Evolutionary conservation across 2,888 invertebrate species (phyloP), one percentile per base, ranked within the genome.

Genomic region (Buathra laborator): DNA sequence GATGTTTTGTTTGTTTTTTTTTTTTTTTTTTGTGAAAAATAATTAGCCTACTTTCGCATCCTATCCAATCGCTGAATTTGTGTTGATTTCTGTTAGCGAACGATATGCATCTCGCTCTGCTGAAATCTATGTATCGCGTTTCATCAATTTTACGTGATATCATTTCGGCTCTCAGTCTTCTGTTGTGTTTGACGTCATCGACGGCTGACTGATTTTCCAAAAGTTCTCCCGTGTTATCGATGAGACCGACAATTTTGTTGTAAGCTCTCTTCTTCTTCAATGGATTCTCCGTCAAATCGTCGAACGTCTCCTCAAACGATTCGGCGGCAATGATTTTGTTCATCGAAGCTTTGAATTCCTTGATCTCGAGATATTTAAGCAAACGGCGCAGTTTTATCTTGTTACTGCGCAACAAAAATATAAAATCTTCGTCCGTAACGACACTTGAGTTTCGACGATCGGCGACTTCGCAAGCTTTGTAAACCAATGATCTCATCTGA

Each of bases 391-490:
- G 94, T 93, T 97, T 97, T 4, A 96, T 94, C 87, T 96, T 96
- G 93, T 98, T 97, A 90, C 97, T 97, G 44, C 98, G 95, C 95
- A 99, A 95, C 9, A 98, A 93, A 93, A 97, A 98, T 75, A 98
- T 95, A 43, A 98, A 95, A 89, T 98, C 97, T 83, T 96, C 96
- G 68, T 96, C 95, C 3, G 95, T 95, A 56, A 94, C 92, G 1
- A 92, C 90, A 5, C 87, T 87, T 0, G 87, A 87, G 29, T 93
- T 93, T 86, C 97, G 95, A 81, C 95, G 94, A 81, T 95, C 95
- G 0, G 97, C 96, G 59, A 96, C 95, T 88, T 97, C 96, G 14
- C 95, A 94, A 0, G 97, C 97, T 93, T 97, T 97, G 88, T 96
- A 95, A n/a, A 98, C 94, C 92, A 98, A 96, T 0, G 95, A 95